These are phyloP conservation scores for Drosophila testacea DNA, from an alignment of 2,888 invertebrate genomes.

Conservation along the genomic window DNA sequence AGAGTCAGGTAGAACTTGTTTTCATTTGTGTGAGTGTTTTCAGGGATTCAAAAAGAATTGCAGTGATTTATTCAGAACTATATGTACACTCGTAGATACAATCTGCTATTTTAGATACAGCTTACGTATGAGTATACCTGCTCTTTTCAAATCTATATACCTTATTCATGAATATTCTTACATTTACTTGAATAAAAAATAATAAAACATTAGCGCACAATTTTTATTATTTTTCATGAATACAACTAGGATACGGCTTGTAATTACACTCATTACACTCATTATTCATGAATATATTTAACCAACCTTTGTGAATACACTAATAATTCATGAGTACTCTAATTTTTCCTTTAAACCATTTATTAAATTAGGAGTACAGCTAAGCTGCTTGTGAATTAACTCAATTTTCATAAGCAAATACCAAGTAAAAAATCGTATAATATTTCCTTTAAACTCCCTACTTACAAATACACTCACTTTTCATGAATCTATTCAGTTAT, in stretches of 20 bases:
- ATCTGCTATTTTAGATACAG: no score
- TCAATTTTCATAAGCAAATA: no score
- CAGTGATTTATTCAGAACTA: conserved; percentile 1
- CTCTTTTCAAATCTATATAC: neutral
- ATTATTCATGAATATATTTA: no score
- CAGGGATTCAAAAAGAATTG: neutral
- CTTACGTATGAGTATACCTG: neutral
- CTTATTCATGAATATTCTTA: neutral
- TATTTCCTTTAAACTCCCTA: neutral
- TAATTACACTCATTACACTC: no score
- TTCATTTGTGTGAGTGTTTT: conserved; percentile 15
- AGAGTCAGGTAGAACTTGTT: neutral
- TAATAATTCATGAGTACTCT: neutral
- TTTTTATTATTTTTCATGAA: neutral
- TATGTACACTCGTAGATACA: no score
- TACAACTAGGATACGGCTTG: neutral
- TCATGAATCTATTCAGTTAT: conserved; percentile 7
- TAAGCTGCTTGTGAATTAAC: neutral
- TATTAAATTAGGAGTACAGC: neutral
- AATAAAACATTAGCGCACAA: neutral
- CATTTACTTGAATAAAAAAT: neutral
- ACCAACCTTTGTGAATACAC: neutral
- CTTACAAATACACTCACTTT: neutral
- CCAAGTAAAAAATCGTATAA: neutral
- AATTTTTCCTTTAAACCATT: no score